Base-by-base conservation (phyloP, 2,797 vertebrate genomes). In the Ataeniobius toweri region DNA sequence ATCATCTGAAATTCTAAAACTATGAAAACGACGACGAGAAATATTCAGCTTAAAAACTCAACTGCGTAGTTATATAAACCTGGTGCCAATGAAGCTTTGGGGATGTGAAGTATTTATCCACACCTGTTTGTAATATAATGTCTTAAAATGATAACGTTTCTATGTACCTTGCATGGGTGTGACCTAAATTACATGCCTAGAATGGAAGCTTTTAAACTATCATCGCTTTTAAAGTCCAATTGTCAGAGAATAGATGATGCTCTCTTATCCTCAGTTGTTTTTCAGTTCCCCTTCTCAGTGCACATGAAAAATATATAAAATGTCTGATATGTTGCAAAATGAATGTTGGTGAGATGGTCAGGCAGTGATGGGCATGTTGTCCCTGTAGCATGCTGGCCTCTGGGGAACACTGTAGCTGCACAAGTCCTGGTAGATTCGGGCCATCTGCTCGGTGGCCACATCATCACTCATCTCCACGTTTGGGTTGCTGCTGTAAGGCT, bases 361-460 rank as follows among this genome's bases (percentile, higher is more conserved):
- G 94, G 95, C 16, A 81, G 95, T 94, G 95, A 97, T 96, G 89
- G 97, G 90, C 96, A 97, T 1, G 96, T 95, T 96, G 74, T 96
- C 95, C 75, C 95, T 92, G 88, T 95, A 96, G 88, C 95, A 95
- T 72, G 93, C 65, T 28, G 90, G 71, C 79, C 94, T 93, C 87
- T 93, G 95, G 44, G 94, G 92, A 79, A 83, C 78, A 2, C 92
- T 93, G 80, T 95, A 96, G 3, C 95, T 87, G 41, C 98, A 99
- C 77, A 97, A 92, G 83, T 99, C 98, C 80, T 97, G 97, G 88
- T 97, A 97, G 93, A 98, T 97, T 76, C 96, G 95, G 74, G 97
- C 97, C 94, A 97, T 90, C 84, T 96, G 97, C n/a, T 99, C 97
- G 0, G 89, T 93, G 74, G 95, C 95, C 0, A 88, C 71, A 61